A percentile compares a stretch with the other conserved stretches of the same genome.
These are phyloP conservation scores for Crenichthys baileyi DNA, from an alignment of 2,797 vertebrate species.

Conservation along the genomic window DNA sequence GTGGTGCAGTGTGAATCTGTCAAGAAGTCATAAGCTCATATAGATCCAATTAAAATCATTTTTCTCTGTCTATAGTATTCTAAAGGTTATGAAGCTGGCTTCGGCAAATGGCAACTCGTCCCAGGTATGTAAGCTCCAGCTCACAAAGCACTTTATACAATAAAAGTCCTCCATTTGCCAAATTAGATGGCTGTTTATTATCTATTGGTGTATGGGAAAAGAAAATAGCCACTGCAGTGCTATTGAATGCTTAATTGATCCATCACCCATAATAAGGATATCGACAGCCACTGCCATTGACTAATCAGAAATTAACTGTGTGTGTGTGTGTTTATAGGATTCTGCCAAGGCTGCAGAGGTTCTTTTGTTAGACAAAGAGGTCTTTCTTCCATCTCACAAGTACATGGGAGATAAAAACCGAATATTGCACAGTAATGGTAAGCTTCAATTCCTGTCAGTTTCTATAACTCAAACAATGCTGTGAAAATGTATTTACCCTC, in stretches of 20 bases:
- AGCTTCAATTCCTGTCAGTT: slow-evolving; percentile 22
- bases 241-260: slow-evolving; percentile 57
- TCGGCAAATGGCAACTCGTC: slow-evolving; percentile 88
- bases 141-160: slow-evolving; percentile 13
- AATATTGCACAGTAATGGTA: slow-evolving; percentile 86
- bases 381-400: slow-evolving; percentile 89
- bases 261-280: slow-evolving; percentile 62
- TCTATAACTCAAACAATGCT: neutral
- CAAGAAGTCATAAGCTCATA: neutral
- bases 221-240: slow-evolving; percentile 58
- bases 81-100: slow-evolving; percentile 95
- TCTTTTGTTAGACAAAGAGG: slow-evolving; percentile 88
- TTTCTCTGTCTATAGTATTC: slow-evolving; percentile 82
- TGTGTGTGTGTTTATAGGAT: slow-evolving; percentile 76
- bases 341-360: slow-evolving; percentile 86
- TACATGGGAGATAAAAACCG: slow-evolving; percentile 88
- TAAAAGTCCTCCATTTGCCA: slow-evolving; percentile 17
- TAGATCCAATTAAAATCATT: slow-evolving; percentile 6
- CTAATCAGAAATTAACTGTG: slow-evolving; percentile 61
- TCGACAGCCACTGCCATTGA: slow-evolving; percentile 56
- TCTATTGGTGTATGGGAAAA: slow-evolving; percentile 50
- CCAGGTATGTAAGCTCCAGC: slow-evolving; percentile 79
- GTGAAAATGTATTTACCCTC: too few relatives aligned
- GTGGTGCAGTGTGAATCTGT: neutral
- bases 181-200: slow-evolving; percentile 39